Evolutionary conservation across 1,140 invertebrate species (phyloP).

Genomic region (Sycophaga agraensis): DNA sequence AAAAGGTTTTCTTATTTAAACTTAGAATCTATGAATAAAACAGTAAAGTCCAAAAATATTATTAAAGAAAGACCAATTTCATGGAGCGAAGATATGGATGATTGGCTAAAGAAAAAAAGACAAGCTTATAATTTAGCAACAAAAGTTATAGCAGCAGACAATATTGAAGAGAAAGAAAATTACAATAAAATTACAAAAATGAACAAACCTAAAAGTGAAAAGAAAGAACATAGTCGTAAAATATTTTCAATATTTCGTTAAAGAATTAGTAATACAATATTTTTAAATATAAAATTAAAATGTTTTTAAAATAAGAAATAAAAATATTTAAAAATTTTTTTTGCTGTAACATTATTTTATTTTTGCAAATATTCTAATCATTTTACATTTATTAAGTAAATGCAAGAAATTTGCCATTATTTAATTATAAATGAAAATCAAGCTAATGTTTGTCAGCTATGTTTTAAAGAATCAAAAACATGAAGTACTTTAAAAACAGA

Average conservation of each 20-base stretch:
- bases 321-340: too few species aligned
- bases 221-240: conserved; percentile 38
- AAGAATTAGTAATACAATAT: conserved; percentile 5
- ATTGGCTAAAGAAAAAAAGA: conserved; percentile 50
- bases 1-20: conserved; percentile 37
- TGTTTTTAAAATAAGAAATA: too few species aligned
- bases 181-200: conserved; percentile 19
- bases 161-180: conserved; percentile 44
- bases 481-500: too few species aligned
- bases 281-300: background rate
- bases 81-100: conserved; percentile 48
- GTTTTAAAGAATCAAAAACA: too few species aligned
- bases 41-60: conserved; percentile 15
- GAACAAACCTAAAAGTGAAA: conserved; percentile 30
- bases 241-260: conserved; percentile 51
- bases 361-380: too few species aligned
- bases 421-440: too few species aligned
- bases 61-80: conserved; percentile 43
- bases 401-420: too few species aligned
- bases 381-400: too few species aligned
- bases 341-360: too few species aligned
- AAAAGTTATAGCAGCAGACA: conserved; percentile 31
- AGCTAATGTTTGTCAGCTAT: too few species aligned
- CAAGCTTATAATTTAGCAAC: conserved; percentile 45
- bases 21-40: conserved; percentile 35